Evolutionary conservation across 2,888 invertebrate species (phyloP).

Genomic region (Xylocampa areola): DNA sequence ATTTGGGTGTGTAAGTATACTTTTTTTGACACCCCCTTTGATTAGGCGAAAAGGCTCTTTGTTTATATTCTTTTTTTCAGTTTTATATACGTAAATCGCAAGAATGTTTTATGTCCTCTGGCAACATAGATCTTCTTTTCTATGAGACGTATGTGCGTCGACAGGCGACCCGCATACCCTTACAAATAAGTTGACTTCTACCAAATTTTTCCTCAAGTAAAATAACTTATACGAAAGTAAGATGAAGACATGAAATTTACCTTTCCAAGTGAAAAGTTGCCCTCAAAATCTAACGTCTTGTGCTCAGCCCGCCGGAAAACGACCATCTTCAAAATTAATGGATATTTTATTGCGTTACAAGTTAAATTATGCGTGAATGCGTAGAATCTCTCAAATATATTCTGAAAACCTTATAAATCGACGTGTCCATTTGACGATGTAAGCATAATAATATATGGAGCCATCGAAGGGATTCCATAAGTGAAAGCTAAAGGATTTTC

Average conservation of each 20-base stretch:
- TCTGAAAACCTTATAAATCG: slow-evolving; percentile 64
- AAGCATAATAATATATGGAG: slow-evolving; percentile 57
- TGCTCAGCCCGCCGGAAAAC: slow-evolving; percentile 83
- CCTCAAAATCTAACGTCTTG: slow-evolving; percentile 75
- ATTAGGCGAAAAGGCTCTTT: slow-evolving; percentile 52
- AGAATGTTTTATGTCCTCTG: background rate
- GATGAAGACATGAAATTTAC: slow-evolving; percentile 68
- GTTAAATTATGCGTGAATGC: slow-evolving; percentile 86
- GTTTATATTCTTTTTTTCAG: slow-evolving; percentile 9
- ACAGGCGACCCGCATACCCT: too few relatives aligned
- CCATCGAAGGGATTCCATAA: slow-evolving; percentile 59
- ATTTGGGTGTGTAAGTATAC: slow-evolving; percentile 43
- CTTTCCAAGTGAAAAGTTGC: slow-evolving; percentile 69
- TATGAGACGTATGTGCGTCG: too few relatives aligned
- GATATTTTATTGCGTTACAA: slow-evolving; percentile 86
- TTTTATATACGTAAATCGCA: slow-evolving; percentile 7
- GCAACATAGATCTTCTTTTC: too few relatives aligned
- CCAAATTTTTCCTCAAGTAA: slow-evolving; percentile 44
- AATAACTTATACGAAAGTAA: slow-evolving; percentile 46
- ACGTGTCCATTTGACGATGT: slow-evolving; percentile 61
- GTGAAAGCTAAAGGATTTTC: slow-evolving; percentile 56
- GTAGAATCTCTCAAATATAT: slow-evolving; percentile 75
- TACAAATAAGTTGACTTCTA: slow-evolving; percentile 29
- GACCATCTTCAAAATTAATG: slow-evolving; percentile 87
- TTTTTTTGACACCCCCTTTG: slow-evolving; percentile 49